Base-by-base conservation (phyloP, 2,888 invertebrate genomes). In the Dromius quadrimaculatus region DNA sequence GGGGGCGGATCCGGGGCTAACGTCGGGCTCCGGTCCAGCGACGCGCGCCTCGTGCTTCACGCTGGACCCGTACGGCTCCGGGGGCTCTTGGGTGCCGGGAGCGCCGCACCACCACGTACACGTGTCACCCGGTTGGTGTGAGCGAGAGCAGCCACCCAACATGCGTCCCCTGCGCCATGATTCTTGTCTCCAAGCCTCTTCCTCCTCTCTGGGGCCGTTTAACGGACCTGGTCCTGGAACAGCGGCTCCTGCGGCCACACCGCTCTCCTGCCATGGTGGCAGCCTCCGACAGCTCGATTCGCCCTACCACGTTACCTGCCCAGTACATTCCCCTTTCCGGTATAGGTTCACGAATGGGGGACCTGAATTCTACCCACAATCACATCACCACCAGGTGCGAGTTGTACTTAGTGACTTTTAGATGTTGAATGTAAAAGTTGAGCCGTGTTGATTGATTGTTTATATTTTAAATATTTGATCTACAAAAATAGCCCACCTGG, bases 261-360 rank as follows among this genome's bases (percentile, higher is more conserved):
- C 36, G 19, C 22, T 57, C 15, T 11, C 32, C 59, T 57, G 69
- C 50, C 54, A 61, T 28, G 63, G 71, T 63, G 74, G 82, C 83
- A 77, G 81, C 81, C 76, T 84, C 82, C 75, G 85, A 82, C 76
- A 79, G 80, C 76, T 84, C 78, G 83, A 84, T 82, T 84, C 79
- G 75, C 83, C 80, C 72, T 85, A 81, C 79, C 83, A 84, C 77
- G 80, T 83, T 79, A 86, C 88, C 78, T 91, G 91, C 78, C 91
- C 91, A 50, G 90, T 91, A 78, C 91, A 91, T 83, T 91, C 90
- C 78, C 91, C 91, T 20, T 91, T 89, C 81, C 84, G 91, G 74
- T 90, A 88, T 79, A 83, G 86, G 72, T 85, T 84, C 78, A 82
- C 85, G 72, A 87, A 86, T 78, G 86, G 85, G 41, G 84, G 83